Evolutionary conservation across 2,888 invertebrate genomes (phyloP), one percentile per base, ranked within the genome.

Genomic region (Cataglyphis rosenhaueri): DNA sequence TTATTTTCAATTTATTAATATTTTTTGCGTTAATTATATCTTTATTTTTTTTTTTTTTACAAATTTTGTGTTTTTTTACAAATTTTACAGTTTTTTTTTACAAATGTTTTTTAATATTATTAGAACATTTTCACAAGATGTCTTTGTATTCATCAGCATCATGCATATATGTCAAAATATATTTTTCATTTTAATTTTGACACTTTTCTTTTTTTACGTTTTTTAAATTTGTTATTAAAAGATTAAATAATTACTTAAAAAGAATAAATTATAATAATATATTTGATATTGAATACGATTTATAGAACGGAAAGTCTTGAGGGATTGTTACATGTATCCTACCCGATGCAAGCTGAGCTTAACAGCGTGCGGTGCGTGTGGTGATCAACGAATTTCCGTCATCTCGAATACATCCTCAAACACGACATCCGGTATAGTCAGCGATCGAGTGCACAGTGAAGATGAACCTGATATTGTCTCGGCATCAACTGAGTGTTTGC

Each of bases 381-480:
- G 95, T 86, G 97, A 98, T 94, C 98, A 98, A 94, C 96, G 98
- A 91, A 97, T 97, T 93, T 98, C 98, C 81, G 97, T 99, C 44
- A 98, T 99, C 93, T 98, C 98, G 84, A 98, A 97, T 92, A 98
- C 98, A 61, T 98, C 98, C 92, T 99, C 98, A n/a, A 99, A 98
- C 93, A 99, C 99, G 59, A 99, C 99, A 35, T 99, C 98, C 44
- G 99, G 99, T 83, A 98, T 99, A 91, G 98, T 99, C 65, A 98
- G 99, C 94, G 99, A 99, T 94, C 96, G 98, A 89, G 98, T 98
- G 81, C 98, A 98, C 94, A 98, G 98, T 79, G 97, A 98, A 95
- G 99, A 99, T 93, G 99, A 98, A 95, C 96, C 98, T 92, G 98
- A 98, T 95, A 98, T 97, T 8, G 97, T 97, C 29, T 97, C 97